phyloP scores from a whole-genome alignment of 1,140 invertebrate species.

The Drosophila micromelanica region DNA sequence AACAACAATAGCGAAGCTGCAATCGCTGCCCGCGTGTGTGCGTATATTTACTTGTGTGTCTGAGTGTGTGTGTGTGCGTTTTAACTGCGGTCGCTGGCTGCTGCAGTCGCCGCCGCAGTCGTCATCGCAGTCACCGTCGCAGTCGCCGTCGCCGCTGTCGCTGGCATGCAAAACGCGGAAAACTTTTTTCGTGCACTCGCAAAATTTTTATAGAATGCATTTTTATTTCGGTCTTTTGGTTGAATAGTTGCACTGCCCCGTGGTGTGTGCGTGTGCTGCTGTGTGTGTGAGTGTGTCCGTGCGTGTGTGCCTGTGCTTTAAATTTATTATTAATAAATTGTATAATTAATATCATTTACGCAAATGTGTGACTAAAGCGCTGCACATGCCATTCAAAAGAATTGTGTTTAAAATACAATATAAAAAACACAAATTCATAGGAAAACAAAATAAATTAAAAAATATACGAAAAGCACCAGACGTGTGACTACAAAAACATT shows the following conservation, averaged over 20 bases:
- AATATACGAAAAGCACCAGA: neutral
- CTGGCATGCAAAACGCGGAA: slow-evolving; percentile 78
- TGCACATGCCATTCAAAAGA: slow-evolving; percentile 6
- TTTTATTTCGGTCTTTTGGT: slow-evolving; percentile 82
- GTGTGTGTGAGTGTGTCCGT: slow-evolving; percentile 34
- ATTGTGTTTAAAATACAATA: slow-evolving; percentile 11
- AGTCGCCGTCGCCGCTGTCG: slow-evolving; percentile 53
- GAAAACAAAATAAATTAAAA: neutral
- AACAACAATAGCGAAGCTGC: slow-evolving; percentile 65
- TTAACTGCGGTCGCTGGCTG: slow-evolving; percentile 42
- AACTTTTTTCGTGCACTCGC: slow-evolving; percentile 81
- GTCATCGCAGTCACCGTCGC: slow-evolving; percentile 34
- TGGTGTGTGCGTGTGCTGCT: slow-evolving; percentile 50
- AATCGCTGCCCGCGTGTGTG: slow-evolving; percentile 40
- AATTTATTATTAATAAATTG: slow-evolving; percentile 53
- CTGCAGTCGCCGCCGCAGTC: slow-evolving; percentile 39
- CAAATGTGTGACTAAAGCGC: slow-evolving; percentile 25
- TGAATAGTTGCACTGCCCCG: slow-evolving; percentile 78
- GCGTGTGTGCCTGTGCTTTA: slow-evolving; percentile 10
- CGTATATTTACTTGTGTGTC: slow-evolving; percentile 8
- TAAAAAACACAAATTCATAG: neutral
- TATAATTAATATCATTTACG: slow-evolving; percentile 22
- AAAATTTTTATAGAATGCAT: slow-evolving; percentile 82
- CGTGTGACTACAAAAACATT: slow-evolving; percentile 1
- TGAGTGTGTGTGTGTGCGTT: slow-evolving; percentile 28